Conservation (phyloP, 2,113 vertebrate genomes). For the Arizona elegans region DNA sequence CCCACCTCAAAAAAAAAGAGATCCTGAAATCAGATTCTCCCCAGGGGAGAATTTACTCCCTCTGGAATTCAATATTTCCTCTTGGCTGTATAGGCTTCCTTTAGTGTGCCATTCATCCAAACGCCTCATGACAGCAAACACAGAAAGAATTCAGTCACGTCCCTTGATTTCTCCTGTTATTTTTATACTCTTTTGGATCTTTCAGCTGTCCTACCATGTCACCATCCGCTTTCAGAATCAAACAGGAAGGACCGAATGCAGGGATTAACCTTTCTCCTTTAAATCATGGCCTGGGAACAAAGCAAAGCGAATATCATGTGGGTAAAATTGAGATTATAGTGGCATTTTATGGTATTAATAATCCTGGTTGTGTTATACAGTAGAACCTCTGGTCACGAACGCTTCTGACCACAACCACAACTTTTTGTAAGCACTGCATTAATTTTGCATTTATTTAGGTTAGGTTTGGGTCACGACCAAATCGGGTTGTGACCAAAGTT, state of each 20-base stretch:
- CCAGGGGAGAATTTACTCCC: neutral
- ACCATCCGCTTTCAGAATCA: neutral
- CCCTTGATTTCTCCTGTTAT: neutral
- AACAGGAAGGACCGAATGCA: neutral
- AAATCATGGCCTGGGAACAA: neutral
- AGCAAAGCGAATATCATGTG: neutral
- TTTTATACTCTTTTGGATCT: neutral
- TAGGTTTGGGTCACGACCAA: too few species aligned
- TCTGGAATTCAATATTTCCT: neutral
- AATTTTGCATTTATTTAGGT: too few species aligned
- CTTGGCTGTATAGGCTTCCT: neutral
- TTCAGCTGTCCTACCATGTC: neutral
- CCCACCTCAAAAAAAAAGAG: neutral
- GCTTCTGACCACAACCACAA: too few species aligned
- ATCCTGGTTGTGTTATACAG: neutral
- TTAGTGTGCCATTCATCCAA: neutral
- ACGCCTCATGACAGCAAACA: neutral
- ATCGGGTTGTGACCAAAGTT: too few species aligned
- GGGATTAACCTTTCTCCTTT: neutral
- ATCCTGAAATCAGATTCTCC: neutral
- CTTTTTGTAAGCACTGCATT: too few species aligned
- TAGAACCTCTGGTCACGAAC: too few species aligned
- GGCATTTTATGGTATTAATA: neutral
- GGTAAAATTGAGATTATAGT: neutral
- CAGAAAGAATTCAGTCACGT: neutral